Percentiles rank a stretch among this genome's conserved stretches.
Conservation (phyloP, 1,140 invertebrate genomes). For the Pissodes strobi region DNA sequence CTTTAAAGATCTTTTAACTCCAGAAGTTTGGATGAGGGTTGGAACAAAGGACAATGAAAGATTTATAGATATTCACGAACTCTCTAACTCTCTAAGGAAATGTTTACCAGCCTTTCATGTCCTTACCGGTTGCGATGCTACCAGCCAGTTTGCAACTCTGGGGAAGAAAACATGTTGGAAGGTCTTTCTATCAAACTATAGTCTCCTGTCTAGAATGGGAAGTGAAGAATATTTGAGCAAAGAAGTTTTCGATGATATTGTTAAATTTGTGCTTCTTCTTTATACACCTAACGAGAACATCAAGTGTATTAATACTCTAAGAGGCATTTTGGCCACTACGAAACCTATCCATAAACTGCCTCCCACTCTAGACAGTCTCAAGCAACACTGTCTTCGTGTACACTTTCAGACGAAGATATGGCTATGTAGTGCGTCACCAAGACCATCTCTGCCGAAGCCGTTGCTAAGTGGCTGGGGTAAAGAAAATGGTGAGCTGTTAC, state of each 20-base stretch:
- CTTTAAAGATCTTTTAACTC: background rate
- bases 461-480: no score
- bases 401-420: background rate
- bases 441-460: background rate
- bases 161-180: background rate
- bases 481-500: background rate
- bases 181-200: background rate
- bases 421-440: background rate
- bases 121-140: background rate
- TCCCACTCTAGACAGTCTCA: no score
- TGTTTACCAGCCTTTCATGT: background rate
- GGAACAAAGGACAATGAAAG: background rate
- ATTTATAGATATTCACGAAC: background rate
- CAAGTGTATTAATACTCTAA: background rate
- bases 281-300: background rate
- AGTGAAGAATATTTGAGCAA: background rate
- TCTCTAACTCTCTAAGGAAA: background rate
- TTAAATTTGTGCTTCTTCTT: background rate
- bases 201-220: background rate
- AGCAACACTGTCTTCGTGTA: no score
- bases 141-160: background rate
- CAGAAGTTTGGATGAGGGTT: background rate
- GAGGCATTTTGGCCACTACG: background rate
- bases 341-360: no score
- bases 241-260: background rate